These are phyloP conservation scores for Daptonema setosum DNA, from an alignment of 2,888 invertebrate genomes.

Conservation along the genomic window DNA sequence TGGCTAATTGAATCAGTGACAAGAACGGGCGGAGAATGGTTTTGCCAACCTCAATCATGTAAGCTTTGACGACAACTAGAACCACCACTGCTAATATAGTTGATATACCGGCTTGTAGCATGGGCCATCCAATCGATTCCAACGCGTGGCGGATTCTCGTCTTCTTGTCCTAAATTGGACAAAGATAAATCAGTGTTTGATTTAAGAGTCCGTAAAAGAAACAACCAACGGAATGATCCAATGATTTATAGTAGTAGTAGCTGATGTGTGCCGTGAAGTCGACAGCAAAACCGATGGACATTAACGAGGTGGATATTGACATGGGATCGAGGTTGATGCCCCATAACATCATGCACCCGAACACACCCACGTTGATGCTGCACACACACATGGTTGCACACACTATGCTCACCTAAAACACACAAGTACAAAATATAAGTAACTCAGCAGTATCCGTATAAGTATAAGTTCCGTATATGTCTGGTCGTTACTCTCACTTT, in stretches of 20 bases:
- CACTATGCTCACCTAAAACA: conserved; percentile 6
- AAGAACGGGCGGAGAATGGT: too few relatives aligned
- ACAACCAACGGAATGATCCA: neutral
- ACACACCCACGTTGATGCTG: conserved; percentile 10
- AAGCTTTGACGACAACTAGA: neutral
- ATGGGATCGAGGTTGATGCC: conserved; percentile 17
- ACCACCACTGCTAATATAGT: neutral
- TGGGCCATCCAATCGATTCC: conserved; percentile 17
- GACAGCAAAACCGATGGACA: conserved; percentile 18
- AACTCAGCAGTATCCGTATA: too few relatives aligned
- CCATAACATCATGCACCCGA: conserved; percentile 16
- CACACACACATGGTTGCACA: conserved; percentile 15
- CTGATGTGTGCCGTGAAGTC: conserved; percentile 19
- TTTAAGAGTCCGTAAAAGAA: neutral
- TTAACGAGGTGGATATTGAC: conserved; percentile 14
- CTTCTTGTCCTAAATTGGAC: conserved; percentile 9
- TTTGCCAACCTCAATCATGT: conserved; percentile 3
- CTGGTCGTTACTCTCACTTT: too few relatives aligned
- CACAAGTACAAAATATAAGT: too few relatives aligned
- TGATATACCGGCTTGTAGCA: conserved; percentile 6
- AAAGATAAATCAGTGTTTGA: neutral
- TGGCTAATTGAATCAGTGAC: too few relatives aligned
- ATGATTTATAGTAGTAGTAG: conserved; percentile 16
- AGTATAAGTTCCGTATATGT: too few relatives aligned
- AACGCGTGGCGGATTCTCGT: conserved; percentile 12